A percentile compares a stretch with the other conserved stretches of the same genome.
These are phyloP conservation scores for Sebastes taczanowskii DNA, from an alignment of 2,797 vertebrate species.

Conservation along the genomic window DNA sequence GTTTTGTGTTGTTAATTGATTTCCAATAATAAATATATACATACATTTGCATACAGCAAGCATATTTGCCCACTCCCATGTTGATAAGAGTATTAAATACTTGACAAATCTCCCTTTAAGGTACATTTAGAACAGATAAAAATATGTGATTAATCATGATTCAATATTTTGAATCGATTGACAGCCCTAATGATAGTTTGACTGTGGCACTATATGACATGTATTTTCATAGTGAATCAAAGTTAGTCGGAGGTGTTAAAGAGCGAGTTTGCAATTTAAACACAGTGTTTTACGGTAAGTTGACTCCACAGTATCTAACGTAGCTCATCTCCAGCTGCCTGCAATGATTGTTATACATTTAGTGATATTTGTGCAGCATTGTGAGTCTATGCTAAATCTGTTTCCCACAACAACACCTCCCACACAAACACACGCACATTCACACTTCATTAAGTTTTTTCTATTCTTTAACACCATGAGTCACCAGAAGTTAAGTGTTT, in stretches of 20 bases:
- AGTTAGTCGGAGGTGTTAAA: too few species aligned
- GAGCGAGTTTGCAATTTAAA: background rate
- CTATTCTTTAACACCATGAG: slow-evolving; percentile 16
- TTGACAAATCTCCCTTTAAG: too few species aligned
- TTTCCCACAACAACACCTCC: background rate
- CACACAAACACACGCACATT: background rate
- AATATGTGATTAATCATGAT: too few species aligned
- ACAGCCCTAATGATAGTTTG: too few species aligned
- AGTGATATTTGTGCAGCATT: background rate
- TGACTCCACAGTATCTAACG: background rate
- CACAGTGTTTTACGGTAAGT: background rate
- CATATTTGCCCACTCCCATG: too few species aligned
- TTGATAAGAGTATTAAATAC: too few species aligned
- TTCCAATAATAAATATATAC: too few species aligned
- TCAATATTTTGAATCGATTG: too few species aligned
- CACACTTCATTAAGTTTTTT: background rate
- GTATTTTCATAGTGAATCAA: background rate
- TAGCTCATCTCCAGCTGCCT: background rate
- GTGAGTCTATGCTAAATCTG: background rate
- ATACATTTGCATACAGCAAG: too few species aligned
- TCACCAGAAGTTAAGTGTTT: slow-evolving; percentile 43
- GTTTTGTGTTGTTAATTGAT: too few species aligned
- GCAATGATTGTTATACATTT: background rate
- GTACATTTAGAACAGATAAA: too few species aligned
- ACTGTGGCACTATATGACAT: too few species aligned